Evolutionary conservation across 2,888 invertebrate species (phyloP).

Genomic region (Eutolmus rufibarbis): DNA sequence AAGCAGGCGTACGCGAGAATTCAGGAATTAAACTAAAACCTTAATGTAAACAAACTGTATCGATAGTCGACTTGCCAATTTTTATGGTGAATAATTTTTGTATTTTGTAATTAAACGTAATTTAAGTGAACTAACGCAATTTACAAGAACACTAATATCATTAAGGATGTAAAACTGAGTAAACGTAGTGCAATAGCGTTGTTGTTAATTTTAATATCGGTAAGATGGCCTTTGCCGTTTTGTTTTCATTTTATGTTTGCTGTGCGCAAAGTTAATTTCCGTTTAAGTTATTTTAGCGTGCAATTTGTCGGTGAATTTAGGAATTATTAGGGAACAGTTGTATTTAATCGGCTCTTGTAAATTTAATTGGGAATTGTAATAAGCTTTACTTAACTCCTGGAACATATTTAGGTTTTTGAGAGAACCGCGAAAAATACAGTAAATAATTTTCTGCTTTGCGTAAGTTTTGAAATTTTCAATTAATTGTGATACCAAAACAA

Average conservation of each 20-base stretch:
- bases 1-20: neutral
- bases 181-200: slow-evolving; percentile 44
- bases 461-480: neutral
- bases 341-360: neutral
- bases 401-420: neutral
- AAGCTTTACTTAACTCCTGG: neutral
- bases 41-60: slow-evolving; percentile 15
- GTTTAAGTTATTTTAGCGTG: neutral
- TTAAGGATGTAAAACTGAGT: slow-evolving; percentile 22
- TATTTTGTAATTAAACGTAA: slow-evolving; percentile 39
- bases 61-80: slow-evolving; percentile 43
- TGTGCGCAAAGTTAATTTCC: neutral
- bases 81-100: slow-evolving; percentile 42
- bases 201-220: slow-evolving; percentile 16
- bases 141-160: slow-evolving; percentile 33
- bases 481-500: neutral
- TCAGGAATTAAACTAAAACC: slow-evolving; percentile 24
- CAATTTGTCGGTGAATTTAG: neutral
- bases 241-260: neutral
- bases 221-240: neutral
- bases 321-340: neutral
- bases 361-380: neutral
- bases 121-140: slow-evolving; percentile 15
- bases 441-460: neutral
- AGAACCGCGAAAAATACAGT: neutral